phyloP scores from a whole-genome alignment of 2,888 invertebrate genomes.

The Cynaeus angustus region DNA sequence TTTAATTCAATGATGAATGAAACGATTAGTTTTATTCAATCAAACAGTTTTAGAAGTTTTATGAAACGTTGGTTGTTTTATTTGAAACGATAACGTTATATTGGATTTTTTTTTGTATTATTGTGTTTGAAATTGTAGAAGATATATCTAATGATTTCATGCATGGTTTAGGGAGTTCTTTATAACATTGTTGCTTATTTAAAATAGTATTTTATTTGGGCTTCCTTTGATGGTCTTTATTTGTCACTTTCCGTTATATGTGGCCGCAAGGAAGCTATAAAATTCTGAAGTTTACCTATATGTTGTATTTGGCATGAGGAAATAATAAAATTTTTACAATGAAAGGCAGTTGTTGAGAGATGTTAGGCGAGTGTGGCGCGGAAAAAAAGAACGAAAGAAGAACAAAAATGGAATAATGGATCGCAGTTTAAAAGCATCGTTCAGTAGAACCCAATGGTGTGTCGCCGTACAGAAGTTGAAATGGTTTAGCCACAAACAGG shows the following conservation, averaged over 20 bases:
- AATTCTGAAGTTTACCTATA: not conserved
- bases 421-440: conserved; percentile 27
- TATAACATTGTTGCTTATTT: too few species aligned
- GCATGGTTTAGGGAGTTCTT: too few species aligned
- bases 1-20: too few species aligned
- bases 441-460: conserved; percentile 25
- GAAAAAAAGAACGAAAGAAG: conserved; percentile 24
- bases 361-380: conserved; percentile 11
- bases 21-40: too few species aligned
- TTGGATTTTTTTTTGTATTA: too few species aligned
- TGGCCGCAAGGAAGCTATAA: not conserved
- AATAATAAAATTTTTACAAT: conserved; percentile 28
- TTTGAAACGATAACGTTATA: too few species aligned
- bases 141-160: too few species aligned
- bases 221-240: not conserved
- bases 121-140: too few species aligned
- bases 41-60: too few species aligned
- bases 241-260: not conserved
- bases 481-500: conserved; percentile 30
- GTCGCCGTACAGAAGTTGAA: conserved; percentile 19
- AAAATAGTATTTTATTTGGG: not conserved
- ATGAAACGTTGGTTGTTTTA: too few species aligned
- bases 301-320: conserved; percentile 3
- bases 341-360: conserved; percentile 22
- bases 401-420: conserved; percentile 29